Conservation (phyloP, 2,113 vertebrate species). For the Erythrolamprus reginae region DNA sequence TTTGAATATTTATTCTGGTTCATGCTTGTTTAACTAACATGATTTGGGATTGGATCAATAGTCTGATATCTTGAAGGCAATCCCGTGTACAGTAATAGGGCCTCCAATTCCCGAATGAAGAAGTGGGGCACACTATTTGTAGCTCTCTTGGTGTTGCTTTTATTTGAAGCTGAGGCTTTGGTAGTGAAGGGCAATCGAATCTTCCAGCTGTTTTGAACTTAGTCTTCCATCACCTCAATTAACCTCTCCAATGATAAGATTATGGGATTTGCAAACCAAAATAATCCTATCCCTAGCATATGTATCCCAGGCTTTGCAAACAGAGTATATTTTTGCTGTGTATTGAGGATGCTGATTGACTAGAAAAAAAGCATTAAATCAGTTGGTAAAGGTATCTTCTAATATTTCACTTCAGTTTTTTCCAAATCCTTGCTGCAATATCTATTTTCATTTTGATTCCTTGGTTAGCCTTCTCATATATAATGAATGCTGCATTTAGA, state of each 20-base stretch:
- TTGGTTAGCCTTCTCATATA: not conserved
- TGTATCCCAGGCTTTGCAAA: not conserved
- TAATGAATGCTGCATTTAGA: not conserved
- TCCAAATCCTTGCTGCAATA: not conserved
- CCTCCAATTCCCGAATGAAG: not conserved
- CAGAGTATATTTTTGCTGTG: not conserved
- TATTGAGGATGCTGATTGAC: not conserved
- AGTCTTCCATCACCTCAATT: not conserved
- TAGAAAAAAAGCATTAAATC: not conserved
- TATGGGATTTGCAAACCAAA: not conserved
- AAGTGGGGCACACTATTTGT: not conserved
- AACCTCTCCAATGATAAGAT: not conserved
- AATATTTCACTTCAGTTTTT: not conserved
- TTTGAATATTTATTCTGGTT: not conserved
- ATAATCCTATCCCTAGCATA: not conserved
- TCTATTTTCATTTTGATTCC: not conserved
- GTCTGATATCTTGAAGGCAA: not conserved
- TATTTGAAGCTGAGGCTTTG: not conserved
- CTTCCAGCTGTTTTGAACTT: not conserved
- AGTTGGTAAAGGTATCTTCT: not conserved
- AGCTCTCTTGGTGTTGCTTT: not conserved
- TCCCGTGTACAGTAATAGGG: not conserved
- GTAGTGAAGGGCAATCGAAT: not conserved
- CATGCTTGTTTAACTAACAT: constrained; percentile 1
- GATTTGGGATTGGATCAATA: constrained; percentile 5